phyloP scores from a whole-genome alignment of 2,888 invertebrate genomes.

The Cremastinae sp. region DNA sequence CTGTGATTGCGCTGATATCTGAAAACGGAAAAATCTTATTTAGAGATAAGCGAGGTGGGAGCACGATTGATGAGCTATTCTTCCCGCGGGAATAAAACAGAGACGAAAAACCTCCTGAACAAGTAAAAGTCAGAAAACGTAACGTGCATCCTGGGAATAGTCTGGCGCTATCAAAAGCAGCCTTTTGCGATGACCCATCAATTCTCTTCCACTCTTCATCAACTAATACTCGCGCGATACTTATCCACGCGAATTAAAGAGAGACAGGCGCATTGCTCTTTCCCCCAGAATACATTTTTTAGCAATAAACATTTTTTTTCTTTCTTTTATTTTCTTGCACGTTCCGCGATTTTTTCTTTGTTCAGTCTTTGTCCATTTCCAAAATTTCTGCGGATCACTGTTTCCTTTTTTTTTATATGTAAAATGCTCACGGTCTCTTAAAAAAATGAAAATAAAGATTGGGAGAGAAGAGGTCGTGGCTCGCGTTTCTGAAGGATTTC shows the following conservation, averaged over 20 bases:
- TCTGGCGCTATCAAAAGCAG: slow-evolving; percentile 50
- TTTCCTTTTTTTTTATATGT: too few species aligned
- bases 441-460: too few species aligned
- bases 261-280: not conserved
- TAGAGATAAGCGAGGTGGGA: slow-evolving; percentile 42
- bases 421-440: too few species aligned
- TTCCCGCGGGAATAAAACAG: slow-evolving; percentile 36
- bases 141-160: slow-evolving; percentile 59
- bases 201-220: slow-evolving; percentile 50
- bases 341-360: too few species aligned
- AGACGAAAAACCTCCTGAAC: slow-evolving; percentile 41
- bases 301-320: not conserved
- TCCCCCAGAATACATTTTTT: not conserved
- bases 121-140: slow-evolving; percentile 49
- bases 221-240: slow-evolving; percentile 46
- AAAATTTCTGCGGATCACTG: too few species aligned
- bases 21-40: slow-evolving; percentile 46
- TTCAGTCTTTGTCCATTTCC: too few species aligned
- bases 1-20: slow-evolving; percentile 23
- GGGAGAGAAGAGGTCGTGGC: too few species aligned
- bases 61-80: slow-evolving; percentile 49
- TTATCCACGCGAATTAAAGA: slow-evolving; percentile 14
- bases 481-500: too few species aligned
- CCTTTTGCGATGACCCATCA: slow-evolving; percentile 61
- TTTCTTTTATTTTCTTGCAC: not conserved